These are phyloP conservation scores for Bos indicus DNA, from an alignment of 2,113 vertebrate species.

Conservation along the genomic window DNA sequence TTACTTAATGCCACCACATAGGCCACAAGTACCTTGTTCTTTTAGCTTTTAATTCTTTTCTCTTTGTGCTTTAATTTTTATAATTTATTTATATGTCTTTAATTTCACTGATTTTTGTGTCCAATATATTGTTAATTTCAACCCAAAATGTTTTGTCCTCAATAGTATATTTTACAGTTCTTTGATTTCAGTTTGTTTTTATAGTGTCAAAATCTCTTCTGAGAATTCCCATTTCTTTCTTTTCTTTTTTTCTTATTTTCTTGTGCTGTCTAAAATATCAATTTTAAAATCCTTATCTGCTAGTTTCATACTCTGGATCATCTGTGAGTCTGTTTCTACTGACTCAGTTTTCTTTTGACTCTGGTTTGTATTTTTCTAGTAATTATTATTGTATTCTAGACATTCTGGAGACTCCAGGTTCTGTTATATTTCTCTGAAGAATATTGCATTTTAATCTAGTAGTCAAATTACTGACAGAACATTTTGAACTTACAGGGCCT, in stretches of 20 bases:
- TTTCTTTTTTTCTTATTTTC: neutral
- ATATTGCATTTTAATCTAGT: neutral
- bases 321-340: neutral
- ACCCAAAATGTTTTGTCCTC: neutral
- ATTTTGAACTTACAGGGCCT: neutral
- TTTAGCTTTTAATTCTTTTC: neutral
- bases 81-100: neutral
- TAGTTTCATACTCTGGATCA: neutral
- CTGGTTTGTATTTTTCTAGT: neutral
- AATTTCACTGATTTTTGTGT: neutral
- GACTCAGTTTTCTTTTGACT: neutral
- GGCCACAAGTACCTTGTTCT: neutral
- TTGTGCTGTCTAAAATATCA: neutral
- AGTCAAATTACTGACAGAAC: neutral
- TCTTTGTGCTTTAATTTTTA: neutral
- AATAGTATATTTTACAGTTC: neutral
- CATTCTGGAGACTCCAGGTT: neutral
- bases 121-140: neutral
- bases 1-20: neutral
- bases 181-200: neutral
- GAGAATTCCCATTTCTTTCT: neutral
- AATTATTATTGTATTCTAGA: neutral
- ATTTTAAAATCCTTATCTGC: neutral
- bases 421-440: conserved; percentile 9
- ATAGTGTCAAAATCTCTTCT: neutral